A percentile compares a stretch with the other conserved stretches of the same genome.
Conservation (phyloP, 2,888 invertebrate genomes). For the Drosophila paramelanica region DNA sequence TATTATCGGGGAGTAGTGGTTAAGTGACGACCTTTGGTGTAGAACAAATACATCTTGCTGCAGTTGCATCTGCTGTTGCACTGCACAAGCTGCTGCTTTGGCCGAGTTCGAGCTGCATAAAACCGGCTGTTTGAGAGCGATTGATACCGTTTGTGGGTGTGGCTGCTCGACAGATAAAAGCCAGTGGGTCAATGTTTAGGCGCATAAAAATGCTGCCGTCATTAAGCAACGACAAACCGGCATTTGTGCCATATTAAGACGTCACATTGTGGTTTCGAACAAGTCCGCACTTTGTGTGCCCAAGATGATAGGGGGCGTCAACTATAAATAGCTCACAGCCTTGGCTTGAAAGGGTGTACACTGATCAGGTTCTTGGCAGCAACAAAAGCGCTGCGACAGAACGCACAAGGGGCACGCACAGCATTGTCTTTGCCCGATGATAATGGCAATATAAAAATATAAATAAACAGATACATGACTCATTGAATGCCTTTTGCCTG, state of each 20-base stretch:
- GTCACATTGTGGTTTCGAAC: constrained; percentile 41
- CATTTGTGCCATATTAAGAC: constrained; percentile 36
- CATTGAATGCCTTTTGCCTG: constrained; percentile 32
- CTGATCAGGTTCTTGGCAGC: constrained; percentile 56
- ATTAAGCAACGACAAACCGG: constrained; percentile 24
- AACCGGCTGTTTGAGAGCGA: constrained; percentile 5
- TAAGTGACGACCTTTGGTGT: constrained; percentile 65
- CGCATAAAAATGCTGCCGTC: neutral
- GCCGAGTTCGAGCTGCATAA: constrained; percentile 2
- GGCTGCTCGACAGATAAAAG: constrained; percentile 41
- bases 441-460: constrained; percentile 21
- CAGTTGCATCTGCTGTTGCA: constrained; percentile 32
- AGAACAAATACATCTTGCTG: constrained; percentile 74
- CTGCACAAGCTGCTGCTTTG: constrained; percentile 14
- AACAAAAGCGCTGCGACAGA: constrained; percentile 6
- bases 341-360: constrained; percentile 32
- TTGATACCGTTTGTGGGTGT: constrained; percentile 35
- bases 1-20: neutral
- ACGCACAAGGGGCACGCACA: neutral
- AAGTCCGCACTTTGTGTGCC: constrained; percentile 44
- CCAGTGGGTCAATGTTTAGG: constrained; percentile 65
- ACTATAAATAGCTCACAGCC: constrained; percentile 31
- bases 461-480: constrained; percentile 44
- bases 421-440: constrained; percentile 37
- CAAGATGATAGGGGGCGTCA: constrained; percentile 1